phyloP scores from a whole-genome alignment of 2,113 vertebrate genomes.

The Serinus canaria region DNA sequence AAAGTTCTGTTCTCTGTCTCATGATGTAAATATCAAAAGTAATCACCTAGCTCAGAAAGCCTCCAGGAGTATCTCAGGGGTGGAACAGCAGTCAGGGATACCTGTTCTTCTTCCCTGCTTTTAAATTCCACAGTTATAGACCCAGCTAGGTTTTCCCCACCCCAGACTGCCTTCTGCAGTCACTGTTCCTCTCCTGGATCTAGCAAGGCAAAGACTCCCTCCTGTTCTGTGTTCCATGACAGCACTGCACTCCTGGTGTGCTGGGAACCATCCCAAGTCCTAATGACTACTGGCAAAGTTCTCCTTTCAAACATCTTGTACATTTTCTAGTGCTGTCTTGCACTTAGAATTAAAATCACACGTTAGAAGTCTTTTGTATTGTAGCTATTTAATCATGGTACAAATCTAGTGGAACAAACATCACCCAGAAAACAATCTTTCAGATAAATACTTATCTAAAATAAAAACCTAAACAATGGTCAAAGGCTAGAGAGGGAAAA shows the following conservation, averaged over 20 bases:
- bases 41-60: neutral
- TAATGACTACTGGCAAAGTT: neutral
- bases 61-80: neutral
- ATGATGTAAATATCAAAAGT: neutral
- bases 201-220: neutral
- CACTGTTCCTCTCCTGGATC: neutral
- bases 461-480: neutral
- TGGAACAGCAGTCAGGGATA: neutral
- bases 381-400: neutral
- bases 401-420: neutral
- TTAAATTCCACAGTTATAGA: neutral
- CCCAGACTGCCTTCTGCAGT: neutral
- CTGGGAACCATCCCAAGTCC: neutral
- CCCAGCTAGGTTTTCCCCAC: neutral
- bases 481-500: neutral
- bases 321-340: neutral
- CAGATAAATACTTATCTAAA: neutral
- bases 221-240: neutral
- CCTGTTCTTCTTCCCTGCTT: neutral
- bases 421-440: neutral
- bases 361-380: neutral
- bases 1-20: neutral
- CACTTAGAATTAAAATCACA: neutral
- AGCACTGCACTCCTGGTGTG: neutral
- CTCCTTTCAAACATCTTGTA: neutral